These are phyloP conservation scores for Ctenoplectra terminalis DNA, from an alignment of 1,140 invertebrate genomes.

Conservation along the genomic window DNA sequence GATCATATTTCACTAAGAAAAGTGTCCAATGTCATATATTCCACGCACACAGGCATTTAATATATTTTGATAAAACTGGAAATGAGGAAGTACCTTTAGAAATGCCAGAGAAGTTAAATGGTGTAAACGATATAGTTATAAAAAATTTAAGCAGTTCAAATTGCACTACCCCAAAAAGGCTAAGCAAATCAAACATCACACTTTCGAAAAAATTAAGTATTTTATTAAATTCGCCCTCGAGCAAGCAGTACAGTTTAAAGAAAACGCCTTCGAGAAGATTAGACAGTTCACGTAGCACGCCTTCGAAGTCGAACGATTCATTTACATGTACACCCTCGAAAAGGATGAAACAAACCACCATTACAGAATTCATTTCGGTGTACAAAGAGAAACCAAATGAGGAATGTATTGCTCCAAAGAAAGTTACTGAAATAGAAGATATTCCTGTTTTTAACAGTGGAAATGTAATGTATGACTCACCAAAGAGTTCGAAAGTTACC, in stretches of 20 bases:
- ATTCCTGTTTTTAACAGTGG: too few relatives aligned
- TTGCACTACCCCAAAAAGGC: background rate
- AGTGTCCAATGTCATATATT: slow-evolving; percentile 42
- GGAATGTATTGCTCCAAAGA: background rate
- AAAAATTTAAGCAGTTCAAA: too few relatives aligned
- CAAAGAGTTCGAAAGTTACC: background rate
- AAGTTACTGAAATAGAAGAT: background rate
- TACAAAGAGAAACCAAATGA: background rate
- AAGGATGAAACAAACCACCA: slow-evolving; percentile 41
- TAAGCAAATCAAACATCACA: too few relatives aligned
- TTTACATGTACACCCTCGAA: background rate
- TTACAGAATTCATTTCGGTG: slow-evolving; percentile 35
- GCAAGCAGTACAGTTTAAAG: too few relatives aligned
- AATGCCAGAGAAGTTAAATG: background rate
- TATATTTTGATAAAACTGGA: background rate
- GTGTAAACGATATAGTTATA: too few relatives aligned
- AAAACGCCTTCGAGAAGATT: background rate
- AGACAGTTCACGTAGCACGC: background rate
- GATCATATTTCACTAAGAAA: fast-evolving
- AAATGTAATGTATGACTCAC: background rate
- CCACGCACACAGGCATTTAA: slow-evolving; percentile 9
- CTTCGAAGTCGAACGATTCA: background rate
- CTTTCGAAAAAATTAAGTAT: background rate
- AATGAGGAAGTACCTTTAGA: background rate
- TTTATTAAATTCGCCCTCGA: background rate